These are phyloP conservation scores for Rhagologus leucostigma DNA, from an alignment of 2,113 vertebrate species.

Conservation along the genomic window DNA sequence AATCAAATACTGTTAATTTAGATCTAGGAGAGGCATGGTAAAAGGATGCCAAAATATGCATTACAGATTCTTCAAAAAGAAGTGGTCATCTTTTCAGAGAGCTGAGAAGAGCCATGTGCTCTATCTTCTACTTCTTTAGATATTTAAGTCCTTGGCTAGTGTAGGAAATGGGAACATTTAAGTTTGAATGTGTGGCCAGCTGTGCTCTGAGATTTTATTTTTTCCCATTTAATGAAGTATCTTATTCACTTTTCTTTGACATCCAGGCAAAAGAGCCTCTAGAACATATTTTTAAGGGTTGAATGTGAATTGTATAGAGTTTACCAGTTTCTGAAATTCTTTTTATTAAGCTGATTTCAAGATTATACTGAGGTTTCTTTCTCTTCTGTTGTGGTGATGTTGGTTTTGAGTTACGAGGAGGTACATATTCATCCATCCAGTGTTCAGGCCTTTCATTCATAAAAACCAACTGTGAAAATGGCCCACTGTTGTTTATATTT, in stretches of 20 bases:
- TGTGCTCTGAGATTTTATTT: conserved; percentile 17
- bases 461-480: background rate
- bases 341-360: background rate
- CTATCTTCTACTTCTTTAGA: background rate
- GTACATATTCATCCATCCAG: background rate
- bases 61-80: background rate
- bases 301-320: background rate
- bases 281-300: background rate
- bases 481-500: background rate
- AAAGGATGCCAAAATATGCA: background rate
- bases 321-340: background rate
- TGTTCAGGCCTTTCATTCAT: background rate
- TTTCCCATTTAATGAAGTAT: background rate
- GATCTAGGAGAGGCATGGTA: background rate
- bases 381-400: background rate
- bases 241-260: background rate
- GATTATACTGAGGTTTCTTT: background rate
- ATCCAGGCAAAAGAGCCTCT: background rate
- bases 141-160: conserved; percentile 27
- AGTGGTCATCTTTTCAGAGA: conserved; percentile 3
- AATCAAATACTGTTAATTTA: conserved; percentile 11
- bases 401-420: background rate
- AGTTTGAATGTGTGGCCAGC: background rate
- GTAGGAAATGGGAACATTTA: conserved; percentile 8
- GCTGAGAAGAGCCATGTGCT: background rate